phyloP scores from a whole-genome alignment of 37 sponge, comb jelly and placozoan genomes.

The Agelas oroides region DNA sequence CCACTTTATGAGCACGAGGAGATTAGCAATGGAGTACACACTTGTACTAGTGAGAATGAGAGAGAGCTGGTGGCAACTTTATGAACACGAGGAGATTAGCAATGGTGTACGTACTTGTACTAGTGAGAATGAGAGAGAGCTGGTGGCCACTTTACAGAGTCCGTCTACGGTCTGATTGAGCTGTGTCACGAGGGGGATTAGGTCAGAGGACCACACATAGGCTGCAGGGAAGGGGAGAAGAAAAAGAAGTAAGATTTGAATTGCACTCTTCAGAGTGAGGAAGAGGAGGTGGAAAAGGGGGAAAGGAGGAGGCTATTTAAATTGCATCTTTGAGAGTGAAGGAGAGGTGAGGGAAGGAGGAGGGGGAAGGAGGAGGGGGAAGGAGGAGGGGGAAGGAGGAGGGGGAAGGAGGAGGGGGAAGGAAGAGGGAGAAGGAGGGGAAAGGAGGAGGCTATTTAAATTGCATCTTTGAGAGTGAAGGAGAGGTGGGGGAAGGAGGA shows the following conservation, averaged over 20 bases:
- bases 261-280: too few species aligned
- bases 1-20: too few species aligned
- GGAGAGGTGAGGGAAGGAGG: not conserved
- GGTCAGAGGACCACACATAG: slow-evolving; percentile 59
- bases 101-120: too few species aligned
- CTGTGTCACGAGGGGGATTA: slow-evolving; percentile 48
- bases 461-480: not conserved
- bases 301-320: not conserved
- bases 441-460: too few species aligned
- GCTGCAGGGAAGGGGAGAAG: slow-evolving; percentile 19
- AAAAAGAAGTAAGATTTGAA: too few species aligned
- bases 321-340: too few species aligned
- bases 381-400: not conserved
- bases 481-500: not conserved
- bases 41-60: too few species aligned
- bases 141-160: slow-evolving; percentile 52
- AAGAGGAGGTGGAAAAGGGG: not conserved
- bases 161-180: slow-evolving; percentile 77
- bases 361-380: not conserved
- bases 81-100: too few species aligned
- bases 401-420: not conserved
- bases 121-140: slow-evolving; percentile 57
- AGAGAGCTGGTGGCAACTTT: not conserved
- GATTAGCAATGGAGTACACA: too few species aligned
- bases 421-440: not conserved